Base-by-base conservation (phyloP, 2,888 invertebrate species). In the Megalurothrips usitatus region DNA sequence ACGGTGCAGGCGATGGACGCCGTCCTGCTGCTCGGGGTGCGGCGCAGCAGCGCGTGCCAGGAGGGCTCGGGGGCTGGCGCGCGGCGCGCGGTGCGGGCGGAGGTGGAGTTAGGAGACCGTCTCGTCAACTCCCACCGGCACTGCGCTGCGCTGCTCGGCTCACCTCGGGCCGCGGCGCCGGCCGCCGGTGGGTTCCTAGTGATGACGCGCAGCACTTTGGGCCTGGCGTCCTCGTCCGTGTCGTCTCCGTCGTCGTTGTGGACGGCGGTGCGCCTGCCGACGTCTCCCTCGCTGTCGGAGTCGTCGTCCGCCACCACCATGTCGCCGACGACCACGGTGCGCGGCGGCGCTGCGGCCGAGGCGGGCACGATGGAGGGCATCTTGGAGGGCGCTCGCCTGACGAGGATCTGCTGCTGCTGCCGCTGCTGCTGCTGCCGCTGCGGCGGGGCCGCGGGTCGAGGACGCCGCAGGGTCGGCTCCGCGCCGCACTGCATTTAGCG, bases 221-320 rank as follows among this genome's bases (percentile, higher is more conserved):
- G 68, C 68, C 26, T 75, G 68, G 58, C 58, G 19, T 75, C 68
- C 23, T 26, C 68, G 26, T 75, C 68, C 9, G 68, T 23, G 26
- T 75, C 68, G 26, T 26, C 23, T 12, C 23, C 68, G 26, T 26
- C 68, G 26, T 23, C 23, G 1, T 75, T 26, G 26, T 9, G 23
- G 68, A 75, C 23, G 68, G 34, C 34, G 34, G 34, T 6, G 34
- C 34, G 34, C 34, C 34, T 43, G 34, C 6, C 34, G 3, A 75
- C 11, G 23, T 75, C 68, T 4, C 23, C 68, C 23, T 75, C 68
- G 68, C 11, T 75, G 26, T 75, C 68, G 1, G 23, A 26, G 10
- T 52, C 52, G 26, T 75, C 68, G 68, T 75, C 68, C 8, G 68
- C 68, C 68, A 75, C 68, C 68, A 75, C 68, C 68, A 75, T 75